Base-by-base conservation (phyloP, 2,797 vertebrate species). In the Sardinella longiceps region DNA sequence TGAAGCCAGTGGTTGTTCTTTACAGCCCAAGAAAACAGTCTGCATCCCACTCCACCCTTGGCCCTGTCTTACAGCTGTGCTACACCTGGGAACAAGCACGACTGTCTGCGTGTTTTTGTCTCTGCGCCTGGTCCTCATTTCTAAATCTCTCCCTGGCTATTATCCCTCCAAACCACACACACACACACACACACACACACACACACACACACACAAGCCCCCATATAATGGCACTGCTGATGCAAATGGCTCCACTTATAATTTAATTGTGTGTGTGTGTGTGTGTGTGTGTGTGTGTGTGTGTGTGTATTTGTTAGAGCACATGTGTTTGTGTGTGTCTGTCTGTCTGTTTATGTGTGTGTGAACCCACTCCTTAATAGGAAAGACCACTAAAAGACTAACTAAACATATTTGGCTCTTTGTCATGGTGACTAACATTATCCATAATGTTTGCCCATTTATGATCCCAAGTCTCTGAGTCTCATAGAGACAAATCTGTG, bases 1-100 rank as follows among this genome's bases (percentile, higher is more conserved):
- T 77, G 33, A 39, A 20, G 70, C 37, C 70, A 85, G 87, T 51
- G 88, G 12, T 83, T 84, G 83, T 83, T 20, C 7, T 83, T 48
- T 77, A 87, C 7, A 77, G 84, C 6, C 81, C 46, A 37, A 14
- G 88, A 46, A 25, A 37, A 84, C 12, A 77, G 33, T 11, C 56
- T n/a, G 56, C 23, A 23, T 53, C 51, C 51, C 51, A 23, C 4
- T 33, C 48, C 28, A 45, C 39, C 82, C 56, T 66, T 58, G 60
- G 56, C 82, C 53, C 56, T 12, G 37, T 18, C 45, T 14, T 46
- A 60, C 37, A 90, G 85, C 85, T 88, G 58, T 30, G 15, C 0
- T 77, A 88, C 84, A 87, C 77, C 84, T 85, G 82, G 80, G 39
- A 25, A 74, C 18, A 77, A 28, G 70, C 70, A 77, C 10, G 20